Conservation (phyloP, 1,140 invertebrate genomes). For the Globodera ellingtonae region DNA sequence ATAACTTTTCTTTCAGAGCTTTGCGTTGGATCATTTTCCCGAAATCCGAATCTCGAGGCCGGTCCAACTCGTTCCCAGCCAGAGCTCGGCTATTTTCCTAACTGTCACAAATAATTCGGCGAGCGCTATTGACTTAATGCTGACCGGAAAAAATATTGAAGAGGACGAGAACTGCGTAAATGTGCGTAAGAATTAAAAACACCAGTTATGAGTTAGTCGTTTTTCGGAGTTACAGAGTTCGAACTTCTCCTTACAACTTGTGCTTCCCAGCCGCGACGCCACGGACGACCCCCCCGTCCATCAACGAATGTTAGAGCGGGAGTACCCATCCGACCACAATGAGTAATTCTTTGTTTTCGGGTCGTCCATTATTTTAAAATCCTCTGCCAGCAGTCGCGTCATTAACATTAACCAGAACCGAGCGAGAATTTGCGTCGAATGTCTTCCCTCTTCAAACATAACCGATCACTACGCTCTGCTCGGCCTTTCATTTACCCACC, state of each 20-base stretch:
- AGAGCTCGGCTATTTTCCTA: slow-evolving; percentile 43
- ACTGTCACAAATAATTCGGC: slow-evolving; percentile 33
- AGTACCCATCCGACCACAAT: too few species aligned
- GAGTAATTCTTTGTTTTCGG: not conserved
- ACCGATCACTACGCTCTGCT: slow-evolving; percentile 15
- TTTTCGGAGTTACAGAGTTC: slow-evolving; percentile 9
- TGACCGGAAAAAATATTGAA: slow-evolving; percentile 23
- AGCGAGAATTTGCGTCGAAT: slow-evolving; percentile 21
- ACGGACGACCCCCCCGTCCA: slow-evolving; percentile 6
- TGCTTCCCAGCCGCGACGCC: not conserved
- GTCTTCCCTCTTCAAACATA: not conserved
- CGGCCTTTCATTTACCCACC: slow-evolving; percentile 6
- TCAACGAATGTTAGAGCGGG: not conserved
- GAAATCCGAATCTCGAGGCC: slow-evolving; percentile 43
- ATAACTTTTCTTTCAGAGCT: slow-evolving; percentile 24
- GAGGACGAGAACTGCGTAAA: slow-evolving; percentile 16
- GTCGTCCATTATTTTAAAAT: not conserved
- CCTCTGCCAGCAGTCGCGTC: not conserved
- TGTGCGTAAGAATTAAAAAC: not conserved
- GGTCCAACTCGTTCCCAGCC: slow-evolving; percentile 36
- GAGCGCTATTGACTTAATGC: slow-evolving; percentile 22
- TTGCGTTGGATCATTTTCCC: slow-evolving; percentile 37
- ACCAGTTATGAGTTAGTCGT: not conserved
- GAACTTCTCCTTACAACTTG: slow-evolving; percentile 5
- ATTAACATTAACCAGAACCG: slow-evolving; percentile 2